These are phyloP conservation scores for Myotis davidii DNA, from an alignment of 2,113 vertebrate species.

Conservation along the genomic window DNA sequence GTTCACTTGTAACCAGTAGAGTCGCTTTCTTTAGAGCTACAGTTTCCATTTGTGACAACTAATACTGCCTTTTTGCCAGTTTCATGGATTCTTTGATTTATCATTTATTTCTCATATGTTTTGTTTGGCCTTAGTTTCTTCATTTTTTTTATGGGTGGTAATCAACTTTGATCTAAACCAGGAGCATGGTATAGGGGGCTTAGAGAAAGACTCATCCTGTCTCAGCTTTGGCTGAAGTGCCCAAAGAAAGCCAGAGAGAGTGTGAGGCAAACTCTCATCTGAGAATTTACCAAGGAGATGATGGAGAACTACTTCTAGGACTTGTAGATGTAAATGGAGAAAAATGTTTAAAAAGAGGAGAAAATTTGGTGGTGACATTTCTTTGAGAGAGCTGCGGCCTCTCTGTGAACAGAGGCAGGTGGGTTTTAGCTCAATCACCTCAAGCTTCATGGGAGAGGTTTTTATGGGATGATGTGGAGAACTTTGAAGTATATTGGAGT, in stretches of 20 bases:
- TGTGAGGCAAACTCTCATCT: neutral
- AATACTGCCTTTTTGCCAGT: neutral
- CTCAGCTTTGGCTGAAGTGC: neutral
- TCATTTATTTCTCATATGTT: neutral
- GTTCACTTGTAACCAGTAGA: neutral
- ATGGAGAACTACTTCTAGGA: neutral
- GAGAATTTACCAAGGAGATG: neutral
- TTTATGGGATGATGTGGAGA: neutral
- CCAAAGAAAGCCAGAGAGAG: neutral
- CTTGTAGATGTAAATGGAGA: neutral
- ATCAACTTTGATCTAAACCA: conserved; percentile 10
- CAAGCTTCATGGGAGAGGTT: neutral
- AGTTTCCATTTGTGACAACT: conserved; percentile 40
- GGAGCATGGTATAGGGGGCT: neutral
- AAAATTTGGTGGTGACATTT: neutral
- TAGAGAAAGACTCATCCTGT: neutral
- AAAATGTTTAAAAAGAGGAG: neutral
- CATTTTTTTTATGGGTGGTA: neutral
- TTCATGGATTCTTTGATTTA: conserved; percentile 45
- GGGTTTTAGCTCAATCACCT: neutral
- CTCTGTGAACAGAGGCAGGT: neutral
- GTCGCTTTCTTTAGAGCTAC: neutral
- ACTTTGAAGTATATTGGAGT: neutral
- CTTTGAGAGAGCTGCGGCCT: neutral
- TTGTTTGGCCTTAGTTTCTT: neutral